Conservation (phyloP, 2,113 vertebrate genomes). For the Riparia riparia region DNA sequence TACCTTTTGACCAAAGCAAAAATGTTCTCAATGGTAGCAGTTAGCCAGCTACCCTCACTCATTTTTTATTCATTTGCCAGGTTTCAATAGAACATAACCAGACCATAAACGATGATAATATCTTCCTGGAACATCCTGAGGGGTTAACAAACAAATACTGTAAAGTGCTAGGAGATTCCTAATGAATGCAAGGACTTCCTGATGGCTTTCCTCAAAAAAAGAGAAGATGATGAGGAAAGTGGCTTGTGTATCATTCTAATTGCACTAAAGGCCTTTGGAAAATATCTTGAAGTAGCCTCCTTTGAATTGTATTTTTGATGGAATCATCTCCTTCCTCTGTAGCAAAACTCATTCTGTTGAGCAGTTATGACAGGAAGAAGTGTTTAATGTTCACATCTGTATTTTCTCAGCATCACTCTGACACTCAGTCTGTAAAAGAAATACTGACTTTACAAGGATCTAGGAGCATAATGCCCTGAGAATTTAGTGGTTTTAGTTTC, state of each 20-base stretch:
- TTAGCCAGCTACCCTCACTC: neutral
- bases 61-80: neutral
- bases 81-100: neutral
- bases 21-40: neutral
- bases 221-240: neutral
- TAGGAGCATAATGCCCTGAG: neutral
- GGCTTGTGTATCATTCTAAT: neutral
- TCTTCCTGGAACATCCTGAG: neutral
- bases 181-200: neutral
- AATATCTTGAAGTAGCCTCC: neutral
- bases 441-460: neutral
- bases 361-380: neutral
- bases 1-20: neutral
- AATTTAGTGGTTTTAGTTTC: neutral
- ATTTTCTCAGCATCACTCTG: constrained; percentile 9
- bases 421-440: neutral
- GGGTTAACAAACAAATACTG: neutral
- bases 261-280: neutral
- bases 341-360: neutral
- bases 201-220: neutral
- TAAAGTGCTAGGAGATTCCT: neutral
- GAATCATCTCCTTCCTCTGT: neutral
- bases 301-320: neutral
- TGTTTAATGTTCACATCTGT: neutral
- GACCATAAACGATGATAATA: neutral